phyloP scores from a whole-genome alignment of 2,113 vertebrate species.

The Calyptomena viridis region DNA sequence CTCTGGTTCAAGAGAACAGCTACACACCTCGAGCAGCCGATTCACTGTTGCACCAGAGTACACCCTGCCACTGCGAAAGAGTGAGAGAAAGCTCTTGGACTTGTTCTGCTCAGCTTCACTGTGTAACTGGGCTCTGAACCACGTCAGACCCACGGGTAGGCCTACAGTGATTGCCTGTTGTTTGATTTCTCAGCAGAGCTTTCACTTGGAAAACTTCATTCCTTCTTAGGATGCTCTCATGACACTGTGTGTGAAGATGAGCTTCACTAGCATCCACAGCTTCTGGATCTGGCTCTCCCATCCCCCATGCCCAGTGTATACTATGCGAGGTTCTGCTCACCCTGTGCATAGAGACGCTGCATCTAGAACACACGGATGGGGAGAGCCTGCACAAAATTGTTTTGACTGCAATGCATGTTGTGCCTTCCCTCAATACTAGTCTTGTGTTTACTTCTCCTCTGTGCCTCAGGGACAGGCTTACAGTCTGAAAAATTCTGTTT shows the following conservation, averaged over 20 bases:
- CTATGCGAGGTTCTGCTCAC: not conserved
- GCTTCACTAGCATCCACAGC: not conserved
- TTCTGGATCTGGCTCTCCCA: not conserved
- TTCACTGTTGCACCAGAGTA: not conserved
- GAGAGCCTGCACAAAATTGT: not conserved
- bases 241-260: not conserved
- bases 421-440: not conserved
- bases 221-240: slow-evolving; percentile 9
- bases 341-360: not conserved
- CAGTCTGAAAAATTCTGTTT: not conserved
- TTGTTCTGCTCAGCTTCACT: not conserved
- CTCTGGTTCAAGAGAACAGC: not conserved
- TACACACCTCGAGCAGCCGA: not conserved
- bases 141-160: not conserved
- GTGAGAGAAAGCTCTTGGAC: not conserved
- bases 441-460: not conserved
- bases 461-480: not conserved
- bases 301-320: not conserved
- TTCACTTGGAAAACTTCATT: slow-evolving; percentile 40
- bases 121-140: not conserved
- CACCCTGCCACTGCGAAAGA: not conserved
- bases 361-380: not conserved
- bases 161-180: not conserved
- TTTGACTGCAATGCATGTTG: not conserved
- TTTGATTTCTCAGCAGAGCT: slow-evolving; percentile 22